Evolutionary conservation across 2,113 vertebrate species (phyloP).

Genomic region (Periophthalmus modestus): DNA sequence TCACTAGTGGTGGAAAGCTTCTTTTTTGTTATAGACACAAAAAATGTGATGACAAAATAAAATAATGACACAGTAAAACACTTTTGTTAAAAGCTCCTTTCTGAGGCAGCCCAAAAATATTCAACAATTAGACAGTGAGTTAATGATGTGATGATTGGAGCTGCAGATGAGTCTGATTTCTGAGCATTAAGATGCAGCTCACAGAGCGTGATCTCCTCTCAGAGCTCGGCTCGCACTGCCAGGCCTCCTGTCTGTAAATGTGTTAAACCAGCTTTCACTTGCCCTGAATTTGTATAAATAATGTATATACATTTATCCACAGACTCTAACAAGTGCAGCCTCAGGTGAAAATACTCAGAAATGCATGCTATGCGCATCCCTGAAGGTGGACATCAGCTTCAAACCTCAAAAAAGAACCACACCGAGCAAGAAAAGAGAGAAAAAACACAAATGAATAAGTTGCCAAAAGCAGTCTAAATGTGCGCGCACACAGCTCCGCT

Average conservation of each 20-base stretch:
- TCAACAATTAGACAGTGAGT: not conserved
- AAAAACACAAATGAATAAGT: constrained; percentile 67
- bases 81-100: not conserved
- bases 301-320: constrained; percentile 79
- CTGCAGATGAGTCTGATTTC: constrained; percentile 18
- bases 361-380: constrained; percentile 73
- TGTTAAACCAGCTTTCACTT: constrained; percentile 73
- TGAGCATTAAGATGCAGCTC: constrained; percentile 58
- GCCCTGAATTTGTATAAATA: constrained; percentile 78
- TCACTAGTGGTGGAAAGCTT: not conserved
- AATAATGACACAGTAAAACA: not conserved
- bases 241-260: constrained; percentile 71
- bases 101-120: not conserved
- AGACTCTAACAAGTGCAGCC: constrained; percentile 78
- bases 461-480: constrained; percentile 71
- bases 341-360: constrained; percentile 77
- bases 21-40: not conserved
- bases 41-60: not conserved
- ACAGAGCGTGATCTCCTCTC: constrained; percentile 52
- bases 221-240: constrained; percentile 67
- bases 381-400: constrained; percentile 72
- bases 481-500: constrained; percentile 24
- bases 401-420: constrained; percentile 67
- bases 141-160: not conserved
- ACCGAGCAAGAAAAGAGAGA: constrained; percentile 47